Evolutionary conservation across 2,888 invertebrate species (phyloP), one percentile per base, ranked within the genome.

Genomic region (Oeneis ivallda): DNA sequence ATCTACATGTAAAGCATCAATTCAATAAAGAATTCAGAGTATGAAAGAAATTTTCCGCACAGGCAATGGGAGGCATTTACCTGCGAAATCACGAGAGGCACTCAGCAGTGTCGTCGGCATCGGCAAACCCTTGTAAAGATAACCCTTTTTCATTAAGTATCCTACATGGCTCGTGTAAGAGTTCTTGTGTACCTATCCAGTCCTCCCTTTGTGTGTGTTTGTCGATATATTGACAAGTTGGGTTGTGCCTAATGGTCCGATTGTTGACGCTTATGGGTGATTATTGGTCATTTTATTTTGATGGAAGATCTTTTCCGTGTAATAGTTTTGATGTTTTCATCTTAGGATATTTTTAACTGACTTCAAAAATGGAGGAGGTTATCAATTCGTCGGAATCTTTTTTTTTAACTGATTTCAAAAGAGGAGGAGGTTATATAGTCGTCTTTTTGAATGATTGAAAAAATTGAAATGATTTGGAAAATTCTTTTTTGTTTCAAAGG

Each of bases 71-170:
- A 70, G 70, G 69, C 67, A 72, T 73, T 71, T 70, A 74, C 74
- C 75, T 74, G 74, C 66, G 68, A 68, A 72, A 72, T 69, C 71
- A 67, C 43, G 60, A 72, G 71, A 59, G 71, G 54, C 71, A 65
- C 73, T 73, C 68, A 54, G 52, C 70, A 58, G 58, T 66, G 67
- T 65, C 70, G 65, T 66, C 69, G 71, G 71, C 69, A 70, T 73
- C 67, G 69, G 47, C 68, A 61, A 61, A 58, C 71, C 66, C 72
- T 71, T 70, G 43, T 64, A 71, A 70, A 73, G 71, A 75, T 75
- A 75, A 75, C 74, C 75, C 74, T 72, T 75, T 74, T 73, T 72
- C 69, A 74, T 74, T 71, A 74, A 75, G 74, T 72, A 66, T 68
- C 65, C 71, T 74, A 72, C 74, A 75, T 65, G 65, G 67, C 32